These are phyloP conservation scores for Rhamphomyia laevipes DNA, from an alignment of 2,888 invertebrate species.

Conservation along the genomic window DNA sequence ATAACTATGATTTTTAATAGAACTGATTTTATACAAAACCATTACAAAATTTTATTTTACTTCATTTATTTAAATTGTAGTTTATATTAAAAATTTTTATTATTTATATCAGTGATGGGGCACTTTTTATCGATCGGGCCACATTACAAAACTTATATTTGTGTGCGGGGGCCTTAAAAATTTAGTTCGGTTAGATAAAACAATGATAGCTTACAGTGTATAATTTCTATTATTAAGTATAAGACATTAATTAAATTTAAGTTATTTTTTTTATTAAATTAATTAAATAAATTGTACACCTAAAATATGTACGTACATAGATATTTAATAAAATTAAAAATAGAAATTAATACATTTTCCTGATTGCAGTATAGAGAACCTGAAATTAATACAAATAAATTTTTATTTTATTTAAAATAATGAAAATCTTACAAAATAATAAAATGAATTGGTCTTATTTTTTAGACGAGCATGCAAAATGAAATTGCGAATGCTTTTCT, in stretches of 20 bases:
- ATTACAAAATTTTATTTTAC: too few relatives aligned
- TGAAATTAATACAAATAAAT: background rate
- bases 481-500: background rate
- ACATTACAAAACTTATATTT: background rate
- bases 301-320: background rate
- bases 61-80: too few relatives aligned
- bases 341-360: background rate
- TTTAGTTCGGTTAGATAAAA: background rate
- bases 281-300: background rate
- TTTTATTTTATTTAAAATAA: background rate
- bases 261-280: background rate
- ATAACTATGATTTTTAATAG: too few relatives aligned
- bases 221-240: background rate
- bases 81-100: too few relatives aligned
- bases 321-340: background rate
- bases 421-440: background rate
- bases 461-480: background rate
- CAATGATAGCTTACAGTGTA: background rate
- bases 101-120: too few relatives aligned
- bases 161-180: conserved; percentile 1
- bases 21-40: too few relatives aligned
- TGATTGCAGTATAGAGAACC: background rate
- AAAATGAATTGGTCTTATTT: background rate
- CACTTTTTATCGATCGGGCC: too few relatives aligned
- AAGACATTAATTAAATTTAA: background rate